These are phyloP conservation scores for Pristionchus exspectatus DNA, from an alignment of 2,888 invertebrate species.

Conservation along the genomic window DNA sequence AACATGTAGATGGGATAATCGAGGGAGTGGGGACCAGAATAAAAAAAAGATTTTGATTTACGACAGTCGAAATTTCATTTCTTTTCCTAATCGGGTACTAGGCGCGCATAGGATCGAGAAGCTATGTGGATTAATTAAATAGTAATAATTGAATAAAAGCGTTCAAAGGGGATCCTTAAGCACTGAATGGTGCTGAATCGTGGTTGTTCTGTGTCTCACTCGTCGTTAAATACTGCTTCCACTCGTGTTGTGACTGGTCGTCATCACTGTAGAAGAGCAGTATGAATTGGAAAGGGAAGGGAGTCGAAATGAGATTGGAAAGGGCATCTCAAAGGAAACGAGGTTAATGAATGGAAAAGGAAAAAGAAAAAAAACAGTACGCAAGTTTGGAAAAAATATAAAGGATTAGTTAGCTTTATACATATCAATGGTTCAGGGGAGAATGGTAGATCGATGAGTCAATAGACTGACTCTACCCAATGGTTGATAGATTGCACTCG, in stretches of 20 bases:
- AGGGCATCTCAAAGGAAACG: not conserved
- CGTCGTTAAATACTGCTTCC: conserved; percentile 21
- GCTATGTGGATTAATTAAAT: no score
- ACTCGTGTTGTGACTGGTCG: not conserved
- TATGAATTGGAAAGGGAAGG: not conserved
- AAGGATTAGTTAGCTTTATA: no score
- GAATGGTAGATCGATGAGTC: no score
- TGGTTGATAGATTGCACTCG: no score
- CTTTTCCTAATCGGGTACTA: no score
- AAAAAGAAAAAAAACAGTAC: no score
- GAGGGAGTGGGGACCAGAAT: not conserved
- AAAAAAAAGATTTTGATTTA: not conserved
- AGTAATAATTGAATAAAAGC: no score
- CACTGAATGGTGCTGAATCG: not conserved
- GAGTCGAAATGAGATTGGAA: conserved; percentile 45
- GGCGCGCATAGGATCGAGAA: no score
- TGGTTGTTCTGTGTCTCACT: conserved; percentile 21
- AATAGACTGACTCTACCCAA: no score
- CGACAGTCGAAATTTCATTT: not conserved
- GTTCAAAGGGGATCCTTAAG: not conserved
- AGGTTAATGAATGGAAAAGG: not conserved
- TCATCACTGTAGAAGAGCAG: conserved; percentile 34
- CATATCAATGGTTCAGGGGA: no score
- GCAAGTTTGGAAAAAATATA: no score
- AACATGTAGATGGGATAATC: not conserved